Base-by-base conservation (phyloP, 2,797 vertebrate genomes). In the Spinibarbus caldwelli region DNA sequence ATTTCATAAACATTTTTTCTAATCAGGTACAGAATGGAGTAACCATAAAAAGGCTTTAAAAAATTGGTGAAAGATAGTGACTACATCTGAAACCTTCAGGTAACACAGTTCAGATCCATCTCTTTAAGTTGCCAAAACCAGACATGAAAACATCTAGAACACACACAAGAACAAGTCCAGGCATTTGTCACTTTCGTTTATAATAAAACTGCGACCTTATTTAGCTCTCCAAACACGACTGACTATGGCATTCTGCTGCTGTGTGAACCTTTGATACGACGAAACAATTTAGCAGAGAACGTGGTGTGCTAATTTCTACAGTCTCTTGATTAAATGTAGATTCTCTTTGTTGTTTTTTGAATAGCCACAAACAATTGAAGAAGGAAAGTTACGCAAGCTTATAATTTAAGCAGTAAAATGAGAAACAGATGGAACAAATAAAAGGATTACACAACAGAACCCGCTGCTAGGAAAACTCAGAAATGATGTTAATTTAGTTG, bases 401-500 rank as follows among this genome's bases (percentile, higher is more conserved):
- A 23, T 85, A 31, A 79, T 70, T 70, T 71, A 72, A 52, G 76
- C 31, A 38, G 45, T 6, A 54, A 62, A 82, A 62, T 47, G 38
- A n/a, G 57, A 68, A 84, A 72, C 76, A 79, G 82, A 78, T 84
- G 81, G 75, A 79, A 66, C 23, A 79, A 29, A 82, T 43, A 66
- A 84, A 73, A 75, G 29, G 43, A 86, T 86, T 70, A 29, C n/a
- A 71, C 76, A 64, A 43, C 70, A 80, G 82, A 83, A 49, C 43
- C 9, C 17, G 66, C 81, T 36, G 54, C 23, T 19, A 26, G 15
- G 34, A 75, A 47, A 57, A 49, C 23, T 66, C 29, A 70, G 78
- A 73, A 68, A 52, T 67, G 45, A 78, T 79, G 75, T 66, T 88
- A 88, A 89, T 90, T 86, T 87, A 86, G 87, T 85, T 73, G 36